phyloP scores from a whole-genome alignment of 2,888 invertebrate species.

The Andrena bicolor region DNA sequence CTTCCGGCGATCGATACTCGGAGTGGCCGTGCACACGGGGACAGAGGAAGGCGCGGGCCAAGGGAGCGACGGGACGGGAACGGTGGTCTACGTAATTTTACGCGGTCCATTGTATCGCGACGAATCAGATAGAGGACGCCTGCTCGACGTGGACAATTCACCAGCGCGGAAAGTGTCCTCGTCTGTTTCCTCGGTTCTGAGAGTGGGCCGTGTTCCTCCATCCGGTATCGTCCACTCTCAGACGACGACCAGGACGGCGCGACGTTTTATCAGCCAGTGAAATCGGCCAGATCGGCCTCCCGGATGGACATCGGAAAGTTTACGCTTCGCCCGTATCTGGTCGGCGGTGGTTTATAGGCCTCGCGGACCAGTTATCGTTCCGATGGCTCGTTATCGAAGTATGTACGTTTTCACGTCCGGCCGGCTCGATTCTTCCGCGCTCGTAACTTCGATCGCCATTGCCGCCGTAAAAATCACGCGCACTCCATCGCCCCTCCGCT shows the following conservation, averaged over 20 bases:
- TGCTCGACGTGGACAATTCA: constrained; percentile 60
- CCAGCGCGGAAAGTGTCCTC: constrained; percentile 59
- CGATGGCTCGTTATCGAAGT: constrained; percentile 61
- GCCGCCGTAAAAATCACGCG: constrained; percentile 63
- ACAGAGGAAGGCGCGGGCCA: constrained; percentile 31
- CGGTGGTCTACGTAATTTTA: constrained; percentile 55
- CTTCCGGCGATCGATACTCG: constrained; percentile 65
- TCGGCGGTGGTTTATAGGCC: constrained; percentile 43
- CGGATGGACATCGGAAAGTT: constrained; percentile 58
- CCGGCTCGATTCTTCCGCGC: constrained; percentile 60
- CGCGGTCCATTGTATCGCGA: constrained; percentile 61
- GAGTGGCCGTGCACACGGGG: constrained; percentile 46
- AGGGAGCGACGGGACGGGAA: not conserved
- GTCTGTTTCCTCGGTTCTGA: constrained; percentile 47
- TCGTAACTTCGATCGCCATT: constrained; percentile 63
- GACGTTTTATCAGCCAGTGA: constrained; percentile 39
- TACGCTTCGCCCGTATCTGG: constrained; percentile 37
- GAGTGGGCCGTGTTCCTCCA: constrained; percentile 40
- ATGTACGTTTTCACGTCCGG: constrained; percentile 57
- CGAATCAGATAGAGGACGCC: constrained; percentile 57
- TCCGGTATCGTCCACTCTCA: constrained; percentile 47
- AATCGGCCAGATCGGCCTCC: constrained; percentile 53
- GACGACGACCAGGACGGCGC: constrained; percentile 23
- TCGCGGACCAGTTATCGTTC: constrained; percentile 52
- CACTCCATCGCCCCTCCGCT: constrained; percentile 10